Base-by-base conservation (phyloP, 2,797 vertebrate species). In the Dipus sagitta region DNA sequence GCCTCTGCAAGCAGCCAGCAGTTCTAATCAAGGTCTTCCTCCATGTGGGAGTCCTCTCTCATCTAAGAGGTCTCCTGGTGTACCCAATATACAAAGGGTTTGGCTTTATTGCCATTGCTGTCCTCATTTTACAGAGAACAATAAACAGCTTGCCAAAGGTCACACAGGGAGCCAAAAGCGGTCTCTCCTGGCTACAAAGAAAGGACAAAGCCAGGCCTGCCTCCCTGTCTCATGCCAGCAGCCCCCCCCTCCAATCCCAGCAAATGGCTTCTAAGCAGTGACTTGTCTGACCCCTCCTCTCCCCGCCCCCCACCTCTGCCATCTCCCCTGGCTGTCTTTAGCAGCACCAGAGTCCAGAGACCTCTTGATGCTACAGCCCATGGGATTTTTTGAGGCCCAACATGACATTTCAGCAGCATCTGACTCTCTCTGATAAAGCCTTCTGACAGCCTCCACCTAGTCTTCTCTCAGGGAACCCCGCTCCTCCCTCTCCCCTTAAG, bases 21-120 rank as follows among this genome's bases (percentile, higher is more conserved):
- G 15, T 24, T 38, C 52, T 75, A 20, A 28, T 9, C n/a, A 28
- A 24, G n/a, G 10, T 21, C 38, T 23, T 28, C 6, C 28, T 87
- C 90, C 74, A 23, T 2, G 17, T 9, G 3, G 9, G 3, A 15
- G 23, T 13, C 1, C 26, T 18, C 72, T 6, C 0, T 30, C 20
- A 4, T 17, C 21, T 14, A 38, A 60, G n/a, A 75, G 28, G 10
- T 26, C 24, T 65, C 32, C 68, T 67, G 65, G 11, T 12, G 2
- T 3, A 17, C 18, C 28, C 68, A 6, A 32, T 3, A 24, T n/a
- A 0, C 18, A 1, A 0, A 18, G 34, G 30, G n/a, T 2, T 21
- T 78, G 65, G 71, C 20, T 74, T 83, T 58, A 68, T 67, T 32
- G 12, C 77, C 71, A 1, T 67, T 28, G 32, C 32, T 20, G 38